A percentile compares a stretch with the other conserved stretches of the same genome.
Conservation (phyloP, 64 coral and sea anemone genomes). For the Anthopleura sola region DNA sequence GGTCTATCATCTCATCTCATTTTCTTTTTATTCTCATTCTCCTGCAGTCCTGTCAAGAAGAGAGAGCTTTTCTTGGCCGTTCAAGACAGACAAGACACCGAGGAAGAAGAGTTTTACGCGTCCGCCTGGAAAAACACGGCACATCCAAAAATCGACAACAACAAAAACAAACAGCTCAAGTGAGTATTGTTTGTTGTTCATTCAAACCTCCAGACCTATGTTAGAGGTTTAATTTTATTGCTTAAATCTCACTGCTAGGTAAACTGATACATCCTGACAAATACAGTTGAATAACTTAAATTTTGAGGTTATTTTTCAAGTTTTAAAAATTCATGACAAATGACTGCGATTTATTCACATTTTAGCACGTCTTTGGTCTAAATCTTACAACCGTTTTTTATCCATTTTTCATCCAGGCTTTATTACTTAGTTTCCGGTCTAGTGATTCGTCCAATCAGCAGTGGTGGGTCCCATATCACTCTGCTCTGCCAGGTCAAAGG, state of each 20-base stretch:
- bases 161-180: constrained; percentile 27
- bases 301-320: too few relatives aligned
- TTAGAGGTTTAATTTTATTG: too few relatives aligned
- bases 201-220: too few relatives aligned
- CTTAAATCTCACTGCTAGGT: too few relatives aligned
- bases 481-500: constrained; percentile 58
- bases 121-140: constrained; percentile 39
- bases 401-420: background rate
- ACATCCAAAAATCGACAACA: constrained; percentile 30
- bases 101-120: constrained; percentile 38
- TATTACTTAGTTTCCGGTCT: constrained; percentile 18
- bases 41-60: constrained; percentile 41
- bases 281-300: too few relatives aligned
- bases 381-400: background rate
- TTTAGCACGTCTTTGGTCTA: background rate
- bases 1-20: too few relatives aligned
- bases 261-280: too few relatives aligned
- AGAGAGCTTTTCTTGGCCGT: constrained; percentile 45
- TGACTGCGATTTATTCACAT: too few relatives aligned
- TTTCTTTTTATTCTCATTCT: background rate
- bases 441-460: constrained; percentile 43
- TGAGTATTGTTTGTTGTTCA: background rate
- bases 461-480: constrained; percentile 43
- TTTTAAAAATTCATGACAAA: too few relatives aligned
- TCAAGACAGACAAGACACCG: constrained; percentile 37